phyloP scores from a whole-genome alignment of 2,113 vertebrate species.

The Cervus canadensis region DNA sequence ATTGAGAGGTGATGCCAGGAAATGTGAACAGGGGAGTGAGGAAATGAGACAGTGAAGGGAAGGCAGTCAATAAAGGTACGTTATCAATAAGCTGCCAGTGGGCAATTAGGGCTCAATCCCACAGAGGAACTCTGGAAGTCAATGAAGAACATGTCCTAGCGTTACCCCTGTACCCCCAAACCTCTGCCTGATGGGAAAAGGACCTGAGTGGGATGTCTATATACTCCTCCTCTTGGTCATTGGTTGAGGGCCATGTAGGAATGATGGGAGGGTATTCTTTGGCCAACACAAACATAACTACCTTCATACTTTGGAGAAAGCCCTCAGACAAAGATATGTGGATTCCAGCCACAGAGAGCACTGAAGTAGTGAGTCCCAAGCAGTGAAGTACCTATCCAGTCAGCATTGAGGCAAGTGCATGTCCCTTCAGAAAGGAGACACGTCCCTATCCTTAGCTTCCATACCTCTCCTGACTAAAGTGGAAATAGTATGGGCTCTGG shows the following conservation, averaged over 20 bases:
- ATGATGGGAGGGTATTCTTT: not conserved
- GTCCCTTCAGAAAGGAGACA: not conserved
- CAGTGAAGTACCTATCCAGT: not conserved
- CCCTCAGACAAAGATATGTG: not conserved
- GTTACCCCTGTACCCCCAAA: not conserved
- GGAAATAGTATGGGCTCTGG: not conserved
- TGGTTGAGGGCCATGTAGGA: not conserved
- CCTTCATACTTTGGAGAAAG: not conserved
- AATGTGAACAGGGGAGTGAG: not conserved
- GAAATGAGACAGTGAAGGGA: not conserved
- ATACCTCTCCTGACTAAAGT: not conserved
- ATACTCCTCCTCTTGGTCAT: not conserved
- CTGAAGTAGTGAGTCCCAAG: not conserved
- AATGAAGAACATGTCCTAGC: not conserved
- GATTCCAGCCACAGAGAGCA: not conserved
- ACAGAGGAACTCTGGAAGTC: not conserved
- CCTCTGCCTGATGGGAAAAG: not conserved
- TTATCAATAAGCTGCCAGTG: not conserved
- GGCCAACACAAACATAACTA: not conserved
- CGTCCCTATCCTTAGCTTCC: not conserved
- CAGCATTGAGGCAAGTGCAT: not conserved
- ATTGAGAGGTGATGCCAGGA: not conserved
- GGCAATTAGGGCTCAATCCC: not conserved
- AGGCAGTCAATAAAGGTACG: not conserved
- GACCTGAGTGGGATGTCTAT: not conserved